Percentiles rank a stretch among this genome's conserved stretches.
Evolutionary conservation across 2,797 vertebrate species (phyloP).

Genomic region (Ctenopoma multispine): DNA sequence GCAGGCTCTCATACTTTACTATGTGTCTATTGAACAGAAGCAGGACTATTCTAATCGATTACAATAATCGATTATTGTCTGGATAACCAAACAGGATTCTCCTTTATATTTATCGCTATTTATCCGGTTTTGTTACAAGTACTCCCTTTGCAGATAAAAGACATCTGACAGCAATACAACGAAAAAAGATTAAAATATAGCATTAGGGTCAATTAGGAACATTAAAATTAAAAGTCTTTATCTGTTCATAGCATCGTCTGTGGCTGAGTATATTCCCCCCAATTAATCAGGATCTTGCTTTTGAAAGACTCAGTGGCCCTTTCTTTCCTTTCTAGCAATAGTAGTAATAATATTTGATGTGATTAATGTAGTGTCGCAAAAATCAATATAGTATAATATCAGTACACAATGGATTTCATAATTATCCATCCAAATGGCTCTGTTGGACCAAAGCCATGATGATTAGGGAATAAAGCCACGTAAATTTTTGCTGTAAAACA

Average conservation of each 20-base stretch:
- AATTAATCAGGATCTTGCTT: neutral
- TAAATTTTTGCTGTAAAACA: constrained; percentile 64
- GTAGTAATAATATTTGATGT: neutral
- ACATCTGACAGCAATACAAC: no score
- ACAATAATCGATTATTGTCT: neutral
- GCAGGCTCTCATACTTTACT: no score
- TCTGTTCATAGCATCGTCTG: neutral
- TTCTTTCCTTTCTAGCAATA: neutral
- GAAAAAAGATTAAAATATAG: neutral
- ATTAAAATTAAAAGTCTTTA: neutral
- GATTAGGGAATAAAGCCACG: neutral
- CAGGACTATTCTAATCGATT: neutral
- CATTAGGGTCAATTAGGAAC: constrained; percentile 1
- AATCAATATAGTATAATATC: neutral
- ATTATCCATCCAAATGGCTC: neutral
- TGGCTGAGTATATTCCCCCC: constrained; percentile 2
- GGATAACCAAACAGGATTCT: neutral
- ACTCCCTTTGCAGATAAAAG: neutral
- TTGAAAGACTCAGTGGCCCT: no score
- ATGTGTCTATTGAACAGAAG: neutral
- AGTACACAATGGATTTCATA: neutral
- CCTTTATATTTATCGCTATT: neutral
- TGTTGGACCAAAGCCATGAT: neutral
- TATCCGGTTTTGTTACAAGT: neutral
- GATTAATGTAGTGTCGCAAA: neutral